Percentiles rank a stretch among this genome's conserved stretches.
Conservation (phyloP, 2,888 invertebrate species). For the Aphrophora alni region DNA sequence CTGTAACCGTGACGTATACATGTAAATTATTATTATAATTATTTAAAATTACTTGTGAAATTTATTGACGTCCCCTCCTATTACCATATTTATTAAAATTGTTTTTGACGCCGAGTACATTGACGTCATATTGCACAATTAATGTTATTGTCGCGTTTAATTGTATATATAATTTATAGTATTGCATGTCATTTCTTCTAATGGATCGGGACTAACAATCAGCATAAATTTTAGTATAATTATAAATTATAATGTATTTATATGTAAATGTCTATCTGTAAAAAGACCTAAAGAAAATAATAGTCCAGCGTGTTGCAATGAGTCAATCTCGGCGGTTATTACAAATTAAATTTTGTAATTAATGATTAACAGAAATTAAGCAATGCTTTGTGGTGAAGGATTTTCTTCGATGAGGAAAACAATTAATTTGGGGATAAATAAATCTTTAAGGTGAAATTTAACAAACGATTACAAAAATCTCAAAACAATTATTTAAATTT, state of each 20-base stretch:
- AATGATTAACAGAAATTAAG: no score
- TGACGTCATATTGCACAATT: slow-evolving; percentile 6
- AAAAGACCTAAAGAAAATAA: neutral
- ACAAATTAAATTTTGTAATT: no score
- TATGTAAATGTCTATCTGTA: neutral
- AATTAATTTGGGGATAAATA: no score
- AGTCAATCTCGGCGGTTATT: no score
- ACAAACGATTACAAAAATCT: no score
- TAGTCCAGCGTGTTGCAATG: no score
- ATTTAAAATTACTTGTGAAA: neutral
- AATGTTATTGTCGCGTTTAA: slow-evolving; percentile 1
- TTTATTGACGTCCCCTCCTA: slow-evolving; percentile 6
- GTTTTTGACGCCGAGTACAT: neutral
- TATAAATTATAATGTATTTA: slow-evolving; percentile 6
- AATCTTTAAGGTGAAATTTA: no score
- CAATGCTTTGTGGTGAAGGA: no score
- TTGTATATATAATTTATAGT: slow-evolving; percentile 2
- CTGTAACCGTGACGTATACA: neutral
- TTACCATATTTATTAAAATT: slow-evolving; percentile 9
- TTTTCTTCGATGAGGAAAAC: no score
- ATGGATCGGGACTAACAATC: neutral
- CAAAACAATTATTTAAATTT: no score
- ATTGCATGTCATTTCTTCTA: slow-evolving; percentile 6
- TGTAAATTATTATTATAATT: neutral
- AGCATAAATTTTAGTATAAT: slow-evolving; percentile 2